Evolutionary conservation across 2,113 vertebrate species (phyloP), one percentile per base, ranked within the genome.

Genomic region (Hoplias malabaricus): DNA sequence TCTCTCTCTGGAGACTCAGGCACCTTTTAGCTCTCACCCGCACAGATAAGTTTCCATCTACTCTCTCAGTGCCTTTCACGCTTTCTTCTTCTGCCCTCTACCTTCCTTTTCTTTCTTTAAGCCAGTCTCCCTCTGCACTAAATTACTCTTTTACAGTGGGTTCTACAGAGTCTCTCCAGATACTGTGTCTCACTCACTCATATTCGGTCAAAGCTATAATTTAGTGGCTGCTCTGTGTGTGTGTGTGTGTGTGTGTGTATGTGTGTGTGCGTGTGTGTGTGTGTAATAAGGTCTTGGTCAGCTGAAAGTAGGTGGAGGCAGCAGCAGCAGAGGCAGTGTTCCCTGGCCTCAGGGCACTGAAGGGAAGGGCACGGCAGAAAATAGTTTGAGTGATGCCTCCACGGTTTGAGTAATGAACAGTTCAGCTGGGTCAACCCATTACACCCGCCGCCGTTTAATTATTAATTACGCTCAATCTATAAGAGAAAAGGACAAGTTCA

Each of bases 381-480:
- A 90, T 92, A 92, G 90, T 95, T 93, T 98, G 96, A 98, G 91
- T 95, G 96, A 98, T 96, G 94, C 91, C 92, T 96, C 91, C 90
- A 93, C 93, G 92, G 89, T 82, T 92, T 96, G 95, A 97, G 92
- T 98, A 98, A 98, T 97, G 97, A 96, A 94, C 92, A 92, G 95
- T 94, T 97, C 95, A 95, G 86, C 83, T 61, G 88, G 96, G 96
- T 97, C 96, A 98, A 97, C 94, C 96, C 95, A 97, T 96, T 97
- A 98, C 96, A 97, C 96, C 89, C 82, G 91, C 91, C 95, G 93
- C 90, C 92, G 91, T 94, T 98, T 98, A 97, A 98, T 97, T 98
- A 98, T 98, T 98, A 98, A 98, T 98, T 97, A 96, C 91, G 91
- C 91, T 88, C 94, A 92, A 95, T 96, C 95, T 92, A 94, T 90